Evolutionary conservation across 1,140 invertebrate species (phyloP).

Genomic region (Drosophila mayri): DNA sequence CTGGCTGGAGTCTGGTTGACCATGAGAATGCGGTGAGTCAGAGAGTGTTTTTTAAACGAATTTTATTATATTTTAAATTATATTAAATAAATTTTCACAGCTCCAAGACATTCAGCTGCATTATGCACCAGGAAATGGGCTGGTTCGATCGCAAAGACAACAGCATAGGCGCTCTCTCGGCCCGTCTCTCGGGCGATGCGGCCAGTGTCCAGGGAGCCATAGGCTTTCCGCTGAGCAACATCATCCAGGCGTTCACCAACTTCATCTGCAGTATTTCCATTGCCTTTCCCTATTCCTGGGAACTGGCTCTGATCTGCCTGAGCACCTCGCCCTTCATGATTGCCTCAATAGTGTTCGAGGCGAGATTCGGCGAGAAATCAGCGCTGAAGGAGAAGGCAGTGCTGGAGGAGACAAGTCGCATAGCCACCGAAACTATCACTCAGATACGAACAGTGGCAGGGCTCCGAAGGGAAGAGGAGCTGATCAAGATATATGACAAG

Average conservation of each 20-base stretch:
- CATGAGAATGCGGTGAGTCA: constrained; percentile 87
- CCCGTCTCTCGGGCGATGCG: constrained; percentile 91
- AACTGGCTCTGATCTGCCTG: constrained; percentile 91
- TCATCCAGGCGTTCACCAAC: constrained; percentile 92
- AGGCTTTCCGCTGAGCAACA: constrained; percentile 91
- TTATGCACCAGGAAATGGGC: constrained; percentile 91
- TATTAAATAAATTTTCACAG: constrained; percentile 74
- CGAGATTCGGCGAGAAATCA: constrained; percentile 87
- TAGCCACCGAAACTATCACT: constrained; percentile 91
- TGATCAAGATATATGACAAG: constrained; percentile 87
- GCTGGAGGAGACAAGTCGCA: constrained; percentile 88
- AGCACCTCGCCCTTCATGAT: constrained; percentile 92
- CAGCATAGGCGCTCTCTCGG: constrained; percentile 91
- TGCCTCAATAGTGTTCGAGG: constrained; percentile 90
- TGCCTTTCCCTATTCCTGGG: constrained; percentile 92
- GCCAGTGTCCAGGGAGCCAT: constrained; percentile 93
- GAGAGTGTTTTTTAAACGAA: neutral
- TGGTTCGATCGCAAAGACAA: constrained; percentile 93
- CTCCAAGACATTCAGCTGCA: constrained; percentile 87
- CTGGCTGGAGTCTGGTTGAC: constrained; percentile 92
- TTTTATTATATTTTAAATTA: neutral
- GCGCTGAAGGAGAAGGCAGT: constrained; percentile 88
- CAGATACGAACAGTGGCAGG: constrained; percentile 92
- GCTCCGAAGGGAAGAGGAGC: constrained; percentile 85
- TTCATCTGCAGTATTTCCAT: constrained; percentile 90